Evolutionary conservation across 2,797 vertebrate genomes (phyloP).

Genomic region (Peromyscus attwateri): DNA sequence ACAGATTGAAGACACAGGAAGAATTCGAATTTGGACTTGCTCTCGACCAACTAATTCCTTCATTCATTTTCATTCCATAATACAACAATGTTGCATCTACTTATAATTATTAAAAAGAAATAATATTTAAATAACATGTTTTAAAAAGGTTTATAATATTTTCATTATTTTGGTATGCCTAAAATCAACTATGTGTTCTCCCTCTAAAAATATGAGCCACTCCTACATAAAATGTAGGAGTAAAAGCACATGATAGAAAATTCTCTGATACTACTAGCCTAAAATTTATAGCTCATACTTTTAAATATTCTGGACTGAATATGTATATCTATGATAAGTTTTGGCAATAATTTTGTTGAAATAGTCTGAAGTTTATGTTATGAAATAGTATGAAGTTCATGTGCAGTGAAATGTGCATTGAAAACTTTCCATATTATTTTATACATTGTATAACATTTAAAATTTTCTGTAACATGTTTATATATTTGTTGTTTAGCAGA

Average conservation of each 20-base stretch:
- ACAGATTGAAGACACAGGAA: neutral
- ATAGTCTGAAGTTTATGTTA: neutral
- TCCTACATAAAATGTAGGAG: neutral
- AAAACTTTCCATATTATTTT: neutral
- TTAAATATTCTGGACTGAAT: neutral
- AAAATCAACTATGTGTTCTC: neutral
- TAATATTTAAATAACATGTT: neutral
- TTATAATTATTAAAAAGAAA: neutral
- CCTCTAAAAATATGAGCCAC: neutral
- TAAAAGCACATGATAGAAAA: neutral
- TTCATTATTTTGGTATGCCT: neutral
- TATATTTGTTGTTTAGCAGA: neutral
- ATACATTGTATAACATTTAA: neutral
- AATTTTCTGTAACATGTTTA: constrained; percentile 6
- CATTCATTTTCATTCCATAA: neutral
- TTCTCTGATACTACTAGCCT: constrained; percentile 12
- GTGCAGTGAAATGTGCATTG: neutral
- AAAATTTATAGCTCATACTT: neutral
- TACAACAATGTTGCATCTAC: neutral
- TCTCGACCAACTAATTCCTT: neutral
- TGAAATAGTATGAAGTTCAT: neutral
- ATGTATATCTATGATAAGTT: neutral
- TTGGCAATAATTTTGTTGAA: neutral
- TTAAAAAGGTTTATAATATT: neutral
- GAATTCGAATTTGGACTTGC: neutral